Evolutionary conservation across 2,888 invertebrate species (phyloP), one percentile per base, ranked within the genome.

Genomic region (Dione juno): DNA sequence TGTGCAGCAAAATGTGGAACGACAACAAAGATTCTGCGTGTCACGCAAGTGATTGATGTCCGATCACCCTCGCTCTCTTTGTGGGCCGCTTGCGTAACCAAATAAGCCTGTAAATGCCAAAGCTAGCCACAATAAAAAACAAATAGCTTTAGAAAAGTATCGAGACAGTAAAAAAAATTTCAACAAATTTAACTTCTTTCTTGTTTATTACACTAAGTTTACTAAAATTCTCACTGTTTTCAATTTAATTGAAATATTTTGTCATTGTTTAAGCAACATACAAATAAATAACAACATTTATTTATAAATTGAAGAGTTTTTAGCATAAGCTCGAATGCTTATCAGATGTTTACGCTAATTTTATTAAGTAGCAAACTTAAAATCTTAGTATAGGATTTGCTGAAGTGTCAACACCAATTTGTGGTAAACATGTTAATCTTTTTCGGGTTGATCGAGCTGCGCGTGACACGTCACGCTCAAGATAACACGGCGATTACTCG

Each of bases 1-100:
- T 81, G 77, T 77, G 81, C 82, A 81, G 79, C 83, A 84, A 86
- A 86, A 86, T 85, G 81, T 73, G 77, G 61, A 54, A 69, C 72
- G 74, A 74, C 72, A 78, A 80, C 79, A 88, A 90, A 88, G 87
- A 84, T 87, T 88, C 77, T 86, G 88, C 88, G 74, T 80, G 89
- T 90, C 91, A 90, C 84, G 81, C 72, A 63, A 67, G 80, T 92
- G 92, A 92, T 92, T 90, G 90, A 92, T 91, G 85, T 78, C 76
- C 75, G 74, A 75, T 72, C 78, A 77, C 80, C 80, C 78, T 74
- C 72, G 76, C 78, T 77, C 80, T 78, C 82, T 84, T 85, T 85
- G 84, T 84, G 79, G 78, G 76, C 77, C 79, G 81, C 82, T 82
- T 80, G 80, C 82, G 83, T 82, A 81, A 84, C 81, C 82, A 82